phyloP scores from a whole-genome alignment of 1,140 invertebrate species.

The Pseudachorutes palmiensis region DNA sequence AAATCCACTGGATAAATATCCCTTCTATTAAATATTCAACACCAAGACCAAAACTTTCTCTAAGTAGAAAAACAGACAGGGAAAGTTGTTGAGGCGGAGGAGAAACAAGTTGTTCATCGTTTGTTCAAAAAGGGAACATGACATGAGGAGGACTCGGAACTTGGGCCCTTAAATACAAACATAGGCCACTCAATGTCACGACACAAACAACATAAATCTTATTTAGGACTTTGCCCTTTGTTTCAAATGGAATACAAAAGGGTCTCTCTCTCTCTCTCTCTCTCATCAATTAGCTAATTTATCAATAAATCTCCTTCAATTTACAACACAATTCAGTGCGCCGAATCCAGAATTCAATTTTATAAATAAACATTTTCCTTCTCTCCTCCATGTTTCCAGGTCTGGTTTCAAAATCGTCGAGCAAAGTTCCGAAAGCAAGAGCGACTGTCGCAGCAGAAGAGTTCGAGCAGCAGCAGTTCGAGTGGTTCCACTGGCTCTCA shows the following conservation, averaged over 20 bases:
- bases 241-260: not conserved
- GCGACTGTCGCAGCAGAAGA: slow-evolving; percentile 66
- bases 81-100: slow-evolving; percentile 2
- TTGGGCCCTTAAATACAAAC: slow-evolving; percentile 4
- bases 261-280: too few species aligned
- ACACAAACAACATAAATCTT: slow-evolving; percentile 10
- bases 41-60: slow-evolving; percentile 7
- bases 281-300: too few species aligned
- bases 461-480: slow-evolving; percentile 34
- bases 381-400: too few species aligned
- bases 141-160: not conserved
- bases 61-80: not conserved
- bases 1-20: slow-evolving; percentile 20
- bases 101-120: slow-evolving; percentile 15
- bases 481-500: slow-evolving; percentile 34
- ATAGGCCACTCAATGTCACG: slow-evolving; percentile 1
- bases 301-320: too few species aligned
- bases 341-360: not conserved
- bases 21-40: slow-evolving; percentile 18
- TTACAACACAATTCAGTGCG: not conserved
- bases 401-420: slow-evolving; percentile 88
- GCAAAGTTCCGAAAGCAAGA: slow-evolving; percentile 92
- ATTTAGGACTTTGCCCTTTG: too few species aligned
- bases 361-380: not conserved
- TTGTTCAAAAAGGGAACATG: slow-evolving; percentile 1